Conservation (phyloP, 2,888 invertebrate genomes). For the Drosophila diplacantha region DNA sequence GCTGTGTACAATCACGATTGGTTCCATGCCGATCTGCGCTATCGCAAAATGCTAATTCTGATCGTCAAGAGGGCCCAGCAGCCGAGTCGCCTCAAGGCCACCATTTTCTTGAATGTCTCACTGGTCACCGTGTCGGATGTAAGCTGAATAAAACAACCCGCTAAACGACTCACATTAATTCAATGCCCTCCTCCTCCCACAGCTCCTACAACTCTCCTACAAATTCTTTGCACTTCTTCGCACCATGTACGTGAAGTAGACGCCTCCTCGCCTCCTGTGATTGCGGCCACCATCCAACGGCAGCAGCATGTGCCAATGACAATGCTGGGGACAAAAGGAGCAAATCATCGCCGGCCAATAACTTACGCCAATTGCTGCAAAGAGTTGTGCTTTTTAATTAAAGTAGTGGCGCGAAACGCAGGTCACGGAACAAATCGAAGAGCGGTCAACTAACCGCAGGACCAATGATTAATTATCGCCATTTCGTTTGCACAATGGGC, state of each 20-base stretch:
- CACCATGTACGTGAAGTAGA: slow-evolving; percentile 70
- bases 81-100: slow-evolving; percentile 66
- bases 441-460: slow-evolving; percentile 48
- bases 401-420: slow-evolving; percentile 54
- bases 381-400: slow-evolving; percentile 63
- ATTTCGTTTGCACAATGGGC: slow-evolving; percentile 52
- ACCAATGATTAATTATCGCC: slow-evolving; percentile 65
- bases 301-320: slow-evolving; percentile 54
- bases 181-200: slow-evolving; percentile 25
- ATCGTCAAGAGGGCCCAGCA: slow-evolving; percentile 70
- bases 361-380: slow-evolving; percentile 59
- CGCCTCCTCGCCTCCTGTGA: slow-evolving; percentile 9
- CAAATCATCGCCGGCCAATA: slow-evolving; percentile 62
- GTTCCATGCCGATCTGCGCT: slow-evolving; percentile 58
- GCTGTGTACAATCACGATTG: slow-evolving; percentile 73
- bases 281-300: slow-evolving; percentile 15
- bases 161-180: background rate
- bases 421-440: slow-evolving; percentile 35
- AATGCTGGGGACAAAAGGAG: slow-evolving; percentile 45
- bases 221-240: slow-evolving; percentile 74
- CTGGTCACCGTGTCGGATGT: slow-evolving; percentile 70
- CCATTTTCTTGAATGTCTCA: slow-evolving; percentile 66
- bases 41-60: slow-evolving; percentile 67
- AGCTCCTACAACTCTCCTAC: slow-evolving; percentile 74
- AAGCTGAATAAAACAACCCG: slow-evolving; percentile 21